Evolutionary conservation across 1,140 invertebrate species (phyloP).

Genomic region (Macrobrachium rosenbergii): DNA sequence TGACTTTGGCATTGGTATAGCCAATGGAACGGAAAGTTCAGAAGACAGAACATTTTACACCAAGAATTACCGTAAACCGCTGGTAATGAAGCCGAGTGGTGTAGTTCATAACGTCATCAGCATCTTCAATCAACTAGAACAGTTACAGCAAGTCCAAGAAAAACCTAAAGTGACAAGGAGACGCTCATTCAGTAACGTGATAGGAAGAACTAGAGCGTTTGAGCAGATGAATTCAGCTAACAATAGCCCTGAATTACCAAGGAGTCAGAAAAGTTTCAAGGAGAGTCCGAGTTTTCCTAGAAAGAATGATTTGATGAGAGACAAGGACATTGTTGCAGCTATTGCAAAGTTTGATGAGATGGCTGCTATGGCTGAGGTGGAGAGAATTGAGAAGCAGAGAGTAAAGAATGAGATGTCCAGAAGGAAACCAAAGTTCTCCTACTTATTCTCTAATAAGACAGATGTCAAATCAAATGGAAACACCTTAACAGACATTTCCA

Average conservation of each 20-base stretch:
- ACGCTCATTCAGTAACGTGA: conserved; percentile 79
- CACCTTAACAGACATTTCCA: background rate
- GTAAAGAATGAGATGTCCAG: conserved; percentile 52
- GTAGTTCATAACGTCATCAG: conserved; percentile 59
- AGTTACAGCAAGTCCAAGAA: conserved; percentile 71
- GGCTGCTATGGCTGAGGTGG: conserved; percentile 64
- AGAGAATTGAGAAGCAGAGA: conserved; percentile 56
- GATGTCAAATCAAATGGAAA: background rate
- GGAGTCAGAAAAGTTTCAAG: conserved; percentile 20
- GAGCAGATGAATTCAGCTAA: conserved; percentile 39
- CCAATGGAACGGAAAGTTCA: background rate
- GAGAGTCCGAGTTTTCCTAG: conserved; percentile 48
- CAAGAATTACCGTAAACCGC: conserved; percentile 48
- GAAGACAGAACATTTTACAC: conserved; percentile 43
- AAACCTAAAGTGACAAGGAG: conserved; percentile 75
- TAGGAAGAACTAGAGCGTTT: conserved; percentile 72
- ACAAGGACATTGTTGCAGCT: conserved; percentile 67
- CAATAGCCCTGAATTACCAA: conserved; percentile 65
- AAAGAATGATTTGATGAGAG: conserved; percentile 64
- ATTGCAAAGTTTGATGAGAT: conserved; percentile 66
- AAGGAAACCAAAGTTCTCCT: conserved; percentile 15
- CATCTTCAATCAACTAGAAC: conserved; percentile 67
- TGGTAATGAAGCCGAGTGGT: conserved; percentile 58
- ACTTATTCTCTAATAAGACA: background rate
- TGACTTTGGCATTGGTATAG: background rate